Evolutionary conservation across 2,113 vertebrate genomes (phyloP).

Genomic region (Maccullochella peelii): DNA sequence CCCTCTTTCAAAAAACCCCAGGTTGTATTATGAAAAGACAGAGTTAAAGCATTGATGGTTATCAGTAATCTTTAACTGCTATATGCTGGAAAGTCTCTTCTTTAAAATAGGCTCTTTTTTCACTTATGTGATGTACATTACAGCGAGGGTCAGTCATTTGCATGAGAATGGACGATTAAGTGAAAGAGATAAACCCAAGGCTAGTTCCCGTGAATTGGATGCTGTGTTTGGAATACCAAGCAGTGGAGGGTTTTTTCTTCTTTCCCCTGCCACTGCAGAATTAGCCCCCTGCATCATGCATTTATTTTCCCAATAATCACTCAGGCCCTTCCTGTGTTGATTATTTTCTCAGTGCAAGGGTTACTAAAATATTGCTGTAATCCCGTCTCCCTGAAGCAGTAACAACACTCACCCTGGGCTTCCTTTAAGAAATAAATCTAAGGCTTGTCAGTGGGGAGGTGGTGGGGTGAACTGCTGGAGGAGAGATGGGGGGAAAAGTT

Average conservation of each 20-base stretch:
- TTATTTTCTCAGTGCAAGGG: constrained; percentile 79
- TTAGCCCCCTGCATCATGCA: constrained; percentile 71
- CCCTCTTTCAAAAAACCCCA: not conserved
- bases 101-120: constrained; percentile 64
- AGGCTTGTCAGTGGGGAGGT: constrained; percentile 59
- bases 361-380: constrained; percentile 82
- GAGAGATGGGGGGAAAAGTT: constrained; percentile 17
- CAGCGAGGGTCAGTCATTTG: constrained; percentile 77
- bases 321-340: constrained; percentile 66
- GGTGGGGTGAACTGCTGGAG: constrained; percentile 23
- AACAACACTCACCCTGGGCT: constrained; percentile 55
- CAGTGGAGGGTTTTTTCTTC: constrained; percentile 35
- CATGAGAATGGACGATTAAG: constrained; percentile 80
- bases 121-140: constrained; percentile 80
- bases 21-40: constrained; percentile 36
- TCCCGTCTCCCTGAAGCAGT: constrained; percentile 67
- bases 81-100: constrained; percentile 60
- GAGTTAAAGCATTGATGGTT: constrained; percentile 49
- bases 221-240: constrained; percentile 78
- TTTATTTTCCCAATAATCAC: constrained; percentile 76
- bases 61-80: constrained; percentile 71
- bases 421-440: constrained; percentile 70
- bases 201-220: constrained; percentile 75
- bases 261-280: constrained; percentile 50
- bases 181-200: constrained; percentile 79